These are phyloP conservation scores for Leptopilina boulardi DNA, from an alignment of 1,140 invertebrate genomes.

Conservation along the genomic window DNA sequence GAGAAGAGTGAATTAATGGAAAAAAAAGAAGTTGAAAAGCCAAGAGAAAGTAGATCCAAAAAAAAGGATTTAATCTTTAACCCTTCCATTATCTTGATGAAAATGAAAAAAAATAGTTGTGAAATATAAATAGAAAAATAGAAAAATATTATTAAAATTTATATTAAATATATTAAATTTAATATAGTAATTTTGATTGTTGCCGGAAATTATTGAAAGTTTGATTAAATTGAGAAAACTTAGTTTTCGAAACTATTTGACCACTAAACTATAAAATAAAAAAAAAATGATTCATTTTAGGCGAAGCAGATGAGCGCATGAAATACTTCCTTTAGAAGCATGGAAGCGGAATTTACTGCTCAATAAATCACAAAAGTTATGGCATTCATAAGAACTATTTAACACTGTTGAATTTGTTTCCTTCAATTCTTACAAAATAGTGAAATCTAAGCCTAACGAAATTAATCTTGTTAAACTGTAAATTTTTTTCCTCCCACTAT, in stretches of 20 bases:
- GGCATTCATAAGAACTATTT: constrained; percentile 14
- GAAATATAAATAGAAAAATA: no score
- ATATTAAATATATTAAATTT: no score
- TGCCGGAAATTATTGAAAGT: not conserved
- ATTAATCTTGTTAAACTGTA: no score
- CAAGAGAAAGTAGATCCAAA: not conserved
- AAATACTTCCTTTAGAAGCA: constrained; percentile 10
- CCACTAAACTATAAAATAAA: not conserved
- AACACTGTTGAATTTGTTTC: not conserved
- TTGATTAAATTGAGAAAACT: not conserved
- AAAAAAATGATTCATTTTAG: not conserved
- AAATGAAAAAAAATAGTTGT: no score
- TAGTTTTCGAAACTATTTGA: not conserved
- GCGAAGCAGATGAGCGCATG: not conserved
- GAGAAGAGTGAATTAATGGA: not conserved
- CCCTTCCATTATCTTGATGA: no score
- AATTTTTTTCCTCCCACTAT: no score
- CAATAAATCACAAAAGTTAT: constrained; percentile 1
- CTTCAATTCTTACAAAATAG: not conserved
- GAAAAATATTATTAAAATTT: not conserved
- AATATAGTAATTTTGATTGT: no score
- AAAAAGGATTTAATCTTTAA: not conserved
- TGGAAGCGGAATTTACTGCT: not conserved
- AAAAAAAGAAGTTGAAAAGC: not conserved
- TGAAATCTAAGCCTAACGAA: no score